Percentiles rank a stretch among this genome's conserved stretches.
phyloP scores from a whole-genome alignment of 2,797 vertebrate species.

The Megaceryle alcyon region DNA sequence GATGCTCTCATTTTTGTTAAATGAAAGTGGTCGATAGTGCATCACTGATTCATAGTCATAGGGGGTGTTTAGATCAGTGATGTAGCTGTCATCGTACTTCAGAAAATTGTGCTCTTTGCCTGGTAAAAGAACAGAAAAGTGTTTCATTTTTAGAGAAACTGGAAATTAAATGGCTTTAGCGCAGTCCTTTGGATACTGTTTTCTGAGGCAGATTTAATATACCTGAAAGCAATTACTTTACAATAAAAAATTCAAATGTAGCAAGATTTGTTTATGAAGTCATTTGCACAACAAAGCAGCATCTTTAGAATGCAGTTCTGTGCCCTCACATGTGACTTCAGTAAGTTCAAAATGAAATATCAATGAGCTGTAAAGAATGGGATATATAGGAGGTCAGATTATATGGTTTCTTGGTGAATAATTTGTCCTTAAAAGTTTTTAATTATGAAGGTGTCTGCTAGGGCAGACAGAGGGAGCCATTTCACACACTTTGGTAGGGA shows the following conservation, averaged over 20 bases:
- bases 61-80: constrained; percentile 91
- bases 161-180: not conserved
- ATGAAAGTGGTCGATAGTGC: constrained; percentile 89
- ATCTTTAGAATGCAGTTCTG: not conserved
- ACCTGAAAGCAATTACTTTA: not conserved
- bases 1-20: constrained; percentile 84
- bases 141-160: not conserved
- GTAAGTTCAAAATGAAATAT: not conserved
- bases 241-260: not conserved
- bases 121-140: constrained; percentile 57
- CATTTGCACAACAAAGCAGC: not conserved
- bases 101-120: constrained; percentile 86
- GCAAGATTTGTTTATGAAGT: not conserved
- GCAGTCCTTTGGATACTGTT: not conserved
- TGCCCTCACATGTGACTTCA: not conserved
- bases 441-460: not conserved
- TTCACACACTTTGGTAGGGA: not conserved
- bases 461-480: not conserved
- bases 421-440: not conserved
- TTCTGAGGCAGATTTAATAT: not conserved
- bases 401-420: not conserved
- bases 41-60: constrained; percentile 95
- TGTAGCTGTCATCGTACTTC: constrained; percentile 83
- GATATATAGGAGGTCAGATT: not conserved
- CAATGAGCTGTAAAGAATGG: not conserved